Evolutionary conservation across 2,113 vertebrate genomes (phyloP), one percentile per base, ranked within the genome.

Genomic region (Scalopus aquaticus): DNA sequence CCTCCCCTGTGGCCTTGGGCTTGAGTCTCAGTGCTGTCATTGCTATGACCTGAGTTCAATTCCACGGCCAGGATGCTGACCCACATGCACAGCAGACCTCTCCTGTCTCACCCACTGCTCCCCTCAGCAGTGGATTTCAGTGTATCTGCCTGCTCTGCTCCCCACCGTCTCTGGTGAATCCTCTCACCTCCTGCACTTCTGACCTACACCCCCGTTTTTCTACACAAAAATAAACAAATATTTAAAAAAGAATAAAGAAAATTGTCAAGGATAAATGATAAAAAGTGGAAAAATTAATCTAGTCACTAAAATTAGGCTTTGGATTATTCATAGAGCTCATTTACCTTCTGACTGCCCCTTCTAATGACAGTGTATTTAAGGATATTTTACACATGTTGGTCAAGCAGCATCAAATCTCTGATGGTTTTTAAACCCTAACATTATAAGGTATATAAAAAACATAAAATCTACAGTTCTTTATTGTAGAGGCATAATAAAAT

Each of bases 361-460:
- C 88, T 64, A 51, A 35, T 62, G 44, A 56, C 35, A 81, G 58
- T 17, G 20, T 4, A 4, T 88, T 12, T 69, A 39, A 54, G 15
- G 51, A 44, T 72, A 73, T 64, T 72, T 87, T 79, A 19, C 20
- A 42, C 24, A 32, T 22, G 7, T 90, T 58, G 65, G 39, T 65
- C 65, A 65, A 56, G 19, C 44, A 37, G 20, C 24, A 44, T 16
- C 6, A 86, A 37, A 77, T 17, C 19, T 76, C 37, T 51, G 62
- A 88, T 44, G 46, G 20, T 83, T 94, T 84, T 87, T 60, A 89
- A 82, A 88, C 17, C 35, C 44, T 90, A 72, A 88, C 26, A 76
- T 28, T 79, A 49, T 28, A 51, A 93, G 10, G 69, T 90, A 10
- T 78, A 64, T 70, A 46, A 83, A 91, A 39, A 39, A 51, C 24